Conservation (phyloP, 1,140 invertebrate genomes). For the Drosophila melanica region DNA sequence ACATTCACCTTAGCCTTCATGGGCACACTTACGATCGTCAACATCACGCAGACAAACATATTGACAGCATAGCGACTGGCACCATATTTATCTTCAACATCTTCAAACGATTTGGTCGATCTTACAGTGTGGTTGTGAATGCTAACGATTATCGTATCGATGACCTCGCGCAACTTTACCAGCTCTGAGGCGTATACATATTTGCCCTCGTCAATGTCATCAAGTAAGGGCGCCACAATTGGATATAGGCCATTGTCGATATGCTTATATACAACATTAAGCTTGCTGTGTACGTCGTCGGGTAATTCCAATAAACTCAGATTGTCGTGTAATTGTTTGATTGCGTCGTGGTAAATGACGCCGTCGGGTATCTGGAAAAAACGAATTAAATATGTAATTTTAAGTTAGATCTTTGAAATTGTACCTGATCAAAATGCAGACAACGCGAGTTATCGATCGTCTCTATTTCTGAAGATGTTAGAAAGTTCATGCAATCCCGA, state of each 20-base stretch:
- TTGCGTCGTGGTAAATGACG: slow-evolving; percentile 2
- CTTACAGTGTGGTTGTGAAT: slow-evolving; percentile 43
- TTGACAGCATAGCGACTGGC: slow-evolving; percentile 34
- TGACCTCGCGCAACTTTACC: slow-evolving; percentile 27
- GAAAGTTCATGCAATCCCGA: slow-evolving; percentile 83
- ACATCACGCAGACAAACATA: slow-evolving; percentile 84
- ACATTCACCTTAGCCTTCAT: neutral
- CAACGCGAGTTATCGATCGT: slow-evolving; percentile 84
- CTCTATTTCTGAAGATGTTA: slow-evolving; percentile 86
- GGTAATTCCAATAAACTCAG: neutral
- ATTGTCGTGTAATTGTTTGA: too few species aligned
- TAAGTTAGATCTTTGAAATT: neutral
- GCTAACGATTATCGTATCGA: slow-evolving; percentile 46
- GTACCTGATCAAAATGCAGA: slow-evolving; percentile 54
- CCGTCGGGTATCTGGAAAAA: slow-evolving; percentile 40
- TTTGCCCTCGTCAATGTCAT: slow-evolving; percentile 38
- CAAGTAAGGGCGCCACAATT: slow-evolving; percentile 18
- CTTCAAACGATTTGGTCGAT: slow-evolving; percentile 57
- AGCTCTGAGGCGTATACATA: slow-evolving; percentile 18
- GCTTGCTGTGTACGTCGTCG: too few species aligned
- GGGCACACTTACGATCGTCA: slow-evolving; percentile 83
- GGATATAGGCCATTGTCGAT: neutral
- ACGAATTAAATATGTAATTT: too few species aligned
- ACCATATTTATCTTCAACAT: slow-evolving; percentile 55
- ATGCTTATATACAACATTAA: too few species aligned